Evolutionary conservation across 2,888 invertebrate species (phyloP), one percentile per base, ranked within the genome.

Genomic region (Eretmocerus hayati): DNA sequence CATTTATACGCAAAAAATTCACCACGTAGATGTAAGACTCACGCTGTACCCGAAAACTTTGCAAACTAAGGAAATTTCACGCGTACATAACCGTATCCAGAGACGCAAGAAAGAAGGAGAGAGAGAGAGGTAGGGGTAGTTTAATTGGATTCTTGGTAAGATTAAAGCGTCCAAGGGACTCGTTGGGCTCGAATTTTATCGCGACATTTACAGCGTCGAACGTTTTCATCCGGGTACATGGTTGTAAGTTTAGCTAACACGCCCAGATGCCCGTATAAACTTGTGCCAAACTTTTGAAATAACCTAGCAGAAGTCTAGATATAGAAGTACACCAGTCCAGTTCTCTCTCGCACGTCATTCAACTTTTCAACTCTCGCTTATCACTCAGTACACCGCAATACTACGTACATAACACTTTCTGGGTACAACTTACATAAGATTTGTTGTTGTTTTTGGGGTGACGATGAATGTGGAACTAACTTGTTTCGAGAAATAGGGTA

Each of bases 81-180:
- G 45, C 44, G 35, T 42, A 41, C 33, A 32, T 38, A 50, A 42
- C 50, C 36, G 21, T 47, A n/a, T n/a, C n/a, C n/a, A n/a, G n/a
- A n/a, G n/a, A n/a, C n/a, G n/a, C n/a, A n/a, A 31, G 13, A 26
- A 6, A 26, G 11, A 26, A 26, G 26, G 8, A 26, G 11, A 26
- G 37, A 8, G 23, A 19, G 15, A 3, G 3, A 30, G 22, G 58
- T 60, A 56, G 57, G 59, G 59, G 60, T 60, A 61, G 62, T 62
- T 64, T 65, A 65, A 64, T 65, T 65, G 63, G 62, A 65, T 65
- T 64, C 59, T 58, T 60, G 55, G 51, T 55, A 59, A 62, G 63
- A 65, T 65, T 64, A 63, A 63, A 63, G 59, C 57, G 52, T 31
- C 36, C 48, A 50, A 36, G 47, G 49, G 39, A 23, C 42, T 37